Base-by-base conservation (phyloP, 1,140 invertebrate species). In the Lethocerus indicus region DNA sequence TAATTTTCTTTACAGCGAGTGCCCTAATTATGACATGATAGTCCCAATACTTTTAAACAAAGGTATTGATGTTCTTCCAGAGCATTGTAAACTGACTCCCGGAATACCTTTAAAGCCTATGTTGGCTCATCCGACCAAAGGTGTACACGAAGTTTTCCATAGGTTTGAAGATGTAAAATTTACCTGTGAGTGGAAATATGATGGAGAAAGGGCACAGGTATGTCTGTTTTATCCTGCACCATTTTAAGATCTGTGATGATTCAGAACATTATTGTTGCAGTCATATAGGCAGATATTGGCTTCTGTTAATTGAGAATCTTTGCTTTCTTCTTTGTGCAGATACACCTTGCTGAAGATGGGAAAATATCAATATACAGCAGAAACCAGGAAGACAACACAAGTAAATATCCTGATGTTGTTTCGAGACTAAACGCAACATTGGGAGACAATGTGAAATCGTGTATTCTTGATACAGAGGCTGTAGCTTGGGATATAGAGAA, bases 181-280 rank as follows among this genome's bases (percentile, higher is more conserved):
- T 61, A 97, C 94, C 2, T 98, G 94, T 64, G 96, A 99, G 71
- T 99, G 83, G 76, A 99, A 99, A 66, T 99, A 99, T 65, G 96
- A 99, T 67, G 96, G 96, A 3, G 96, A 99, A 72, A 70, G 96
- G 61, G 95, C 92, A 3, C 96, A 98, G 72, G 83, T 91, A 55
- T 50, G 50, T 58, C n/a, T 47, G 23, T 47, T 23, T 35, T n/a
- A n/a, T n/a, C n/a, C n/a, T n/a, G n/a, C n/a, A n/a, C n/a, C n/a
- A n/a, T n/a, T n/a, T n/a, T n/a, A n/a, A n/a, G n/a, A 9, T 32
- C 29, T 32, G n/a, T 32, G 7, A 32, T 9, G n/a, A 9, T 32
- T 32, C n/a, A n/a, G 7, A 9, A 32, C n/a, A 9, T 32, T 9
- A 9, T n/a, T n/a, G n/a, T 32, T 32, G 29, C 29, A 32, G 7